A percentile compares a stretch with the other conserved stretches of the same genome.
These are phyloP conservation scores for Lates calcarifer DNA, from an alignment of 2,113 vertebrate genomes.

Conservation along the genomic window DNA sequence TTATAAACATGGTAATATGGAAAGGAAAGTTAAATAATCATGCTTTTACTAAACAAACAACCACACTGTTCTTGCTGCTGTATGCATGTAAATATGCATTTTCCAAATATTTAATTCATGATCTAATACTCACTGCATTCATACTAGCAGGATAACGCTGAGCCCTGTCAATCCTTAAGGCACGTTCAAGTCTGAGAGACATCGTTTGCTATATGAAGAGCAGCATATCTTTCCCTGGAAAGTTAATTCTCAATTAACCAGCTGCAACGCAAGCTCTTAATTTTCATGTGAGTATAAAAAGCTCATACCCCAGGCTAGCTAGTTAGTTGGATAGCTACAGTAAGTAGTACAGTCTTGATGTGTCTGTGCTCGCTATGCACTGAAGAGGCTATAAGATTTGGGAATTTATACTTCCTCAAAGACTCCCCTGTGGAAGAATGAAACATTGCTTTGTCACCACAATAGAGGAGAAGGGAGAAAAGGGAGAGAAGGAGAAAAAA, in stretches of 20 bases:
- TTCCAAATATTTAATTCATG: background rate
- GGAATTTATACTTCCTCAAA: constrained; percentile 53
- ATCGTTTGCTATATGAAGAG: background rate
- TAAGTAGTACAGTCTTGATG: constrained; percentile 7
- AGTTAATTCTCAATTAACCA: constrained; percentile 4
- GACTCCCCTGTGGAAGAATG: constrained; percentile 54
- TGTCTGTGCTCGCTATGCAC: background rate
- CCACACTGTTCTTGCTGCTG: background rate
- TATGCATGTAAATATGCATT: too few relatives aligned
- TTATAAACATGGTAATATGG: too few relatives aligned
- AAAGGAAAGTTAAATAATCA: background rate
- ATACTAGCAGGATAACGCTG: background rate
- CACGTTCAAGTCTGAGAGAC: background rate
- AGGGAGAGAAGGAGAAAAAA: constrained; percentile 1
- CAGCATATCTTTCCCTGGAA: background rate
- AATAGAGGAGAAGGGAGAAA: constrained; percentile 28
- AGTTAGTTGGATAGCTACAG: background rate
- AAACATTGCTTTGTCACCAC: constrained; percentile 54
- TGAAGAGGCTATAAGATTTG: constrained; percentile 13
- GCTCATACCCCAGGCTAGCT: background rate
- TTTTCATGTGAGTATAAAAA: background rate
- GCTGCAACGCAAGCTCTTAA: background rate
- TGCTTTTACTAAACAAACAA: background rate
- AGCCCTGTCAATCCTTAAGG: background rate
- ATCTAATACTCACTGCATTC: background rate